phyloP scores from a whole-genome alignment of 2,113 vertebrate species.

The Pomatorhinus ruficollis region DNA sequence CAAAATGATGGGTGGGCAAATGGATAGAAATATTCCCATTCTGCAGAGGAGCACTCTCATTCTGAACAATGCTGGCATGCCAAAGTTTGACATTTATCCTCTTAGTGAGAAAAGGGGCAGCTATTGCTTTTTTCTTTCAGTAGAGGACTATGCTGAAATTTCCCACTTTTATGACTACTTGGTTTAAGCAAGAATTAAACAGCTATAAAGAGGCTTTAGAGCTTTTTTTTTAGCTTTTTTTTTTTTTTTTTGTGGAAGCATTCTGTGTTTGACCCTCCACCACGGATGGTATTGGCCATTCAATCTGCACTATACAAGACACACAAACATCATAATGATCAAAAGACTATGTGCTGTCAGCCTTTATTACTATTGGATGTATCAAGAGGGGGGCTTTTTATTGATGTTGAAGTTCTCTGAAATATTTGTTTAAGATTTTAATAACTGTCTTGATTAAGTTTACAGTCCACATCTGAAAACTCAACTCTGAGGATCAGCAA shows the following conservation, averaged over 20 bases:
- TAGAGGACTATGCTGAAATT: neutral
- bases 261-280: neutral
- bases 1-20: neutral
- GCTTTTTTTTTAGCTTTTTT: neutral
- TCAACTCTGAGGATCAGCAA: neutral
- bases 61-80: neutral
- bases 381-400: neutral
- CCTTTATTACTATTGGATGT: neutral
- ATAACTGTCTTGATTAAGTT: neutral
- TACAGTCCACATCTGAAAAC: neutral
- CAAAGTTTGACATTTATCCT: neutral
- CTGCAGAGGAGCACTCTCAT: neutral
- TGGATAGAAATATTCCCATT: neutral
- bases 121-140: neutral
- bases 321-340: neutral
- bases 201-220: neutral
- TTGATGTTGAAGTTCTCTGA: neutral
- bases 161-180: neutral
- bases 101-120: neutral
- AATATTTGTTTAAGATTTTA: neutral
- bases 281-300: neutral
- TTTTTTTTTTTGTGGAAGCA: neutral
- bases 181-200: neutral
- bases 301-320: neutral
- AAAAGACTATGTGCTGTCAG: neutral